These are phyloP conservation scores for Mus musculus DNA, from an alignment of 2,113 vertebrate species.

Conservation along the genomic window DNA sequence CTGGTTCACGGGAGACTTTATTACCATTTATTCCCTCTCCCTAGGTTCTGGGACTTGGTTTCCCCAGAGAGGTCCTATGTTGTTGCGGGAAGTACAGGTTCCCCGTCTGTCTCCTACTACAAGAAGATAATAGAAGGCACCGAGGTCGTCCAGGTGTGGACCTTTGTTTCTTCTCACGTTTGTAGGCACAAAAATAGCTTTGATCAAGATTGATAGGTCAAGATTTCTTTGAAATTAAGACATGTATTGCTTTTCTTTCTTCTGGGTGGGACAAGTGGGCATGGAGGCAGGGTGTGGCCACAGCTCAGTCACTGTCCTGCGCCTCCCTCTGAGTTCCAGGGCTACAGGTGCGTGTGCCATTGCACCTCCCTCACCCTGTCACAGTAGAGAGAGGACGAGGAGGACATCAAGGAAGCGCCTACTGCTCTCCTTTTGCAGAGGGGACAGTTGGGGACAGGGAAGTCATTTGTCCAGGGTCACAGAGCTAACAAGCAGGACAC, in stretches of 20 bases:
- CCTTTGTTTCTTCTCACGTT: neutral
- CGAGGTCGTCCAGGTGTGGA: conserved; percentile 95
- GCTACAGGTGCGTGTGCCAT: neutral
- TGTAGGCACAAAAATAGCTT: neutral
- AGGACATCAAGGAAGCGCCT: neutral
- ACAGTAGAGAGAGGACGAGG: neutral
- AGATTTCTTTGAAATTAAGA: conserved; percentile 23
- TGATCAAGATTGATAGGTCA: neutral
- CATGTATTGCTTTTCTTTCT: neutral
- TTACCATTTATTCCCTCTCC: neutral
- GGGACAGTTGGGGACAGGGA: neutral
- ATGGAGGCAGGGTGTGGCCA: neutral
- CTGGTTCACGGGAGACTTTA: neutral
- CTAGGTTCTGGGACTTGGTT: conserved; percentile 98
- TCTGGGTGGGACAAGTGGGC: neutral
- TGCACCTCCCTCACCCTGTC: neutral
- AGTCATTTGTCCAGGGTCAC: neutral
- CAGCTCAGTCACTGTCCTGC: neutral
- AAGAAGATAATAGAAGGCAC: conserved; percentile 98
- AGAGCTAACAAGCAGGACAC: neutral
- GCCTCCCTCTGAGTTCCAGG: neutral
- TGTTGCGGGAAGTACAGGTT: conserved; percentile 93
- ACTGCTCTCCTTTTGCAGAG: neutral
- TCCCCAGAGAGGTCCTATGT: conserved; percentile 98
- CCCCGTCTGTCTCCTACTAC: conserved; percentile 96